These are phyloP conservation scores for Procavia capensis DNA, from an alignment of 2,113 vertebrate species.

Conservation along the genomic window DNA sequence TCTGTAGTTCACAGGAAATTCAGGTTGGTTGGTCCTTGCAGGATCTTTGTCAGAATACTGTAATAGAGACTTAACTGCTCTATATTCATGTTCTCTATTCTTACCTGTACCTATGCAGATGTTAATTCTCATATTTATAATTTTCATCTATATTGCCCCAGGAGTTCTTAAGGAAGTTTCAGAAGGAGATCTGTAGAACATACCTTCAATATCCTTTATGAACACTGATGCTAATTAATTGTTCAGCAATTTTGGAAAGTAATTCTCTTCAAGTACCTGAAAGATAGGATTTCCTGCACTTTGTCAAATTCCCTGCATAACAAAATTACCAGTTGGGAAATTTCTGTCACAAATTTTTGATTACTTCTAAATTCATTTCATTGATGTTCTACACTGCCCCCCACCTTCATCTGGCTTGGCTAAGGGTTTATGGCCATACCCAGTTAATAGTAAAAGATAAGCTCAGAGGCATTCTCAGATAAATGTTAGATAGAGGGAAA, in stretches of 20 bases:
- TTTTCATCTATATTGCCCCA: not conserved
- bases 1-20: not conserved
- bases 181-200: not conserved
- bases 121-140: not conserved
- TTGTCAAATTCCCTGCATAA: not conserved
- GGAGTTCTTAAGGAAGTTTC: not conserved
- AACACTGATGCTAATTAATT: not conserved
- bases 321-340: not conserved
- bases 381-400: not conserved
- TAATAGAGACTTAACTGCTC: not conserved
- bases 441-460: conserved; percentile 13
- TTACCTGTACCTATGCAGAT: not conserved
- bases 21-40: not conserved
- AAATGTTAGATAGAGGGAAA: not conserved
- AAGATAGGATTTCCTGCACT: not conserved
- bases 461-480: not conserved
- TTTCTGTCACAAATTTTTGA: not conserved
- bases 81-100: not conserved
- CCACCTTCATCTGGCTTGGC: not conserved
- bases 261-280: not conserved
- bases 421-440: not conserved
- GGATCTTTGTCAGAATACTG: not conserved
- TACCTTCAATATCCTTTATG: not conserved
- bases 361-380: conserved; percentile 30
- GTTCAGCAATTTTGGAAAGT: conserved; percentile 37